Evolutionary conservation across 2,888 invertebrate species (phyloP), one percentile per base, ranked within the genome.

Genomic region (Apoda limacodes): DNA sequence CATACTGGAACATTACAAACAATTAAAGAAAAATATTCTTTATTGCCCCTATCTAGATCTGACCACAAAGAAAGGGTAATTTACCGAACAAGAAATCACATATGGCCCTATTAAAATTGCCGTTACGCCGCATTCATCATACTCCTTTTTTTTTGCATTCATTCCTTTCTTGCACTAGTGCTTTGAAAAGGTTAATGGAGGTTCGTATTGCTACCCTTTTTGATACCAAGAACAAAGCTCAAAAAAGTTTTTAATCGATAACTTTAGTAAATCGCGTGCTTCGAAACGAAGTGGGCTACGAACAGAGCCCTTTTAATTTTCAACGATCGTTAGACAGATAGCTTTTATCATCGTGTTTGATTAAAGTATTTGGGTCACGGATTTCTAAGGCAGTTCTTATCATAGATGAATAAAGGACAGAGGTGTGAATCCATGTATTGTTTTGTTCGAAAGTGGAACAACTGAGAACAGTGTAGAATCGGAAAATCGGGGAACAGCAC

Each of bases 401-500:
- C n/a, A n/a, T n/a, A n/a, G n/a, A n/a, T n/a, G n/a, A n/a, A n/a
- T n/a, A n/a, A n/a, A n/a, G n/a, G n/a, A n/a, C n/a, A n/a, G n/a
- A n/a, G n/a, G n/a, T n/a, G n/a, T n/a, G n/a, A n/a, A n/a, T n/a
- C n/a, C n/a, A n/a, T n/a, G n/a, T n/a, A n/a, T n/a, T n/a, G n/a
- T n/a, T n/a, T n/a, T n/a, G n/a, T 22, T 26, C 39, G 51, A 65
- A 75, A 68, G 58, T 74, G 66, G 71, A 69, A 56, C 70, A 70
- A 7, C 17, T 5, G 45, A 43, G 40, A 39, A 37, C 52, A 40
- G 46, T 40, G 52, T 55, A 56, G 60, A 60, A 63, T 61, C 57
- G 58, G 53, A 57, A 65, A 60, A 65, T 62, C 60, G 56, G 49
- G 55, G 52, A 52, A 46, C 50, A 55, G 55, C 59, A 48, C 52